Percentiles rank a stretch among this genome's conserved stretches.
Conservation (phyloP, 2,797 vertebrate genomes). For the Chloroceryle amazona region DNA sequence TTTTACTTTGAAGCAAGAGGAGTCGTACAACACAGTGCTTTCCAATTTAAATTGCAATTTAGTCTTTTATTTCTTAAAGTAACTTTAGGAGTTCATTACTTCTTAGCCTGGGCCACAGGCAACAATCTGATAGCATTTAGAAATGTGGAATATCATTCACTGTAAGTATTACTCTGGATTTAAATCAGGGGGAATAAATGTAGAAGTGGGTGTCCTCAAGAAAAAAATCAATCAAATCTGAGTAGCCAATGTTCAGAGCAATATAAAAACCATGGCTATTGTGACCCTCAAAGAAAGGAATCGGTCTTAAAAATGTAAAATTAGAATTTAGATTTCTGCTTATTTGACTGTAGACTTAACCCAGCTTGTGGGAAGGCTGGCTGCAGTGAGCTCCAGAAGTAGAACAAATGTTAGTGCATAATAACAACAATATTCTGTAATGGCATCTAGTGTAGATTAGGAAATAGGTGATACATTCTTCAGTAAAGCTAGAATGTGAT, state of each 20-base stretch:
- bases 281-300: slow-evolving; percentile 2
- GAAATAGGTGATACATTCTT: not conserved
- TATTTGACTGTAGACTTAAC: not conserved
- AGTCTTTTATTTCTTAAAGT: slow-evolving; percentile 55
- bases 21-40: slow-evolving; percentile 54
- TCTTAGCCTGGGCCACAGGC: not conserved
- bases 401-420: not conserved
- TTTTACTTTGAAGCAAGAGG: slow-evolving; percentile 50
- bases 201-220: not conserved
- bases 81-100: slow-evolving; percentile 61
- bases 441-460: not conserved
- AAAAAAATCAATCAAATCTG: slow-evolving; percentile 5
- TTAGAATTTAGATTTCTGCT: not conserved
- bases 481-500: not conserved
- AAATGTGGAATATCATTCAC: slow-evolving; percentile 29
- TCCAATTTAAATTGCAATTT: slow-evolving; percentile 65
- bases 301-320: not conserved
- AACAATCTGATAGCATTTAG: slow-evolving; percentile 48
- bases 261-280: not conserved
- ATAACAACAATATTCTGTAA: not conserved
- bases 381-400: not conserved
- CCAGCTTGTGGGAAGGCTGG: not conserved
- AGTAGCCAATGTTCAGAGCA: not conserved
- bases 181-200: not conserved
- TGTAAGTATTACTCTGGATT: slow-evolving; percentile 24